Evolutionary conservation across 1,140 invertebrate species (phyloP).

Genomic region (Drosophila azteca): DNA sequence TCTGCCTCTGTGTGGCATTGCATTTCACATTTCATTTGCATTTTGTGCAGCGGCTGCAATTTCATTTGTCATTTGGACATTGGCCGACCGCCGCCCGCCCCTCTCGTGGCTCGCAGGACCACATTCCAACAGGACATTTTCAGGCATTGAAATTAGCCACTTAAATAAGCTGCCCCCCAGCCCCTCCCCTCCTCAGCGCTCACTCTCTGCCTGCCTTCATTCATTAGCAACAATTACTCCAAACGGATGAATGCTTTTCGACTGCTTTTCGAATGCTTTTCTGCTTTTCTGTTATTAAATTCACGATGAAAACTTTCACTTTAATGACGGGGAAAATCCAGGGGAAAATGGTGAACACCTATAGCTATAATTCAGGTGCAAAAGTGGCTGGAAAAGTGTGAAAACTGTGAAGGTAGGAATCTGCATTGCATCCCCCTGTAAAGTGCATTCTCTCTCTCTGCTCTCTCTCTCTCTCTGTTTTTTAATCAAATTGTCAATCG

Average conservation of each 20-base stretch:
- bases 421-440: not conserved
- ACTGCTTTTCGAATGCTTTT: slow-evolving; percentile 1
- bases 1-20: not conserved
- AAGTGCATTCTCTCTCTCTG: slow-evolving; percentile 37
- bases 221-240: slow-evolving; percentile 81
- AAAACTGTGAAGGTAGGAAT: no score
- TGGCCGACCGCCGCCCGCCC: not conserved
- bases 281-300: slow-evolving; percentile 48
- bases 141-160: slow-evolving; percentile 73
- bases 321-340: slow-evolving; percentile 37
- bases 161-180: slow-evolving; percentile 50
- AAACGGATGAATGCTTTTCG: slow-evolving; percentile 53
- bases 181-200: not conserved
- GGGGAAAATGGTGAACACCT: slow-evolving; percentile 10
- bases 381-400: not conserved
- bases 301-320: slow-evolving; percentile 65
- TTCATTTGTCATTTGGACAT: slow-evolving; percentile 60
- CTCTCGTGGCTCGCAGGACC: not conserved
- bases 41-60: slow-evolving; percentile 79
- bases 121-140: slow-evolving; percentile 44
- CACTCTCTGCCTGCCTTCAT: slow-evolving; percentile 6
- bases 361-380: not conserved
- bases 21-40: slow-evolving; percentile 79
- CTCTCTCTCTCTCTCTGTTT: slow-evolving; percentile 55
- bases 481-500: slow-evolving; percentile 83